phyloP scores from a whole-genome alignment of 2,797 vertebrate species.

The Helicolenus hilgendorfi region DNA sequence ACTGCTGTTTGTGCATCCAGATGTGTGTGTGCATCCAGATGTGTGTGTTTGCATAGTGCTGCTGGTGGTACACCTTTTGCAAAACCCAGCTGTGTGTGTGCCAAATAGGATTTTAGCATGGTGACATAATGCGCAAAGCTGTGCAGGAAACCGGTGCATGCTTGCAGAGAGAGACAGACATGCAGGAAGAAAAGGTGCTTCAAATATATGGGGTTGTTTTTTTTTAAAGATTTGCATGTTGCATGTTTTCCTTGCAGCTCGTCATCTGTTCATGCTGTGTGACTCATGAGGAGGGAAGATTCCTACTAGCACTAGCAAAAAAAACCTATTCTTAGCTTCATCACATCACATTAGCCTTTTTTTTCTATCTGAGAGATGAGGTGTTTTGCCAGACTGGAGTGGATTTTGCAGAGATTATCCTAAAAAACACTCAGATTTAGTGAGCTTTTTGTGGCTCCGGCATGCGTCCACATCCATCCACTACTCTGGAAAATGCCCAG shows the following conservation, averaged over 20 bases:
- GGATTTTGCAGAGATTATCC: constrained; percentile 68
- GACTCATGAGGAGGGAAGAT: constrained; percentile 29
- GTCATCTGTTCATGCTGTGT: constrained; percentile 3
- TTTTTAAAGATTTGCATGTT: background rate
- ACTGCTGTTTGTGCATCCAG: background rate
- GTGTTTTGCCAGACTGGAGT: constrained; percentile 34
- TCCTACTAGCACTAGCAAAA: background rate
- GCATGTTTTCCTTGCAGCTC: constrained; percentile 31
- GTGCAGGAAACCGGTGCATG: constrained; percentile 29
- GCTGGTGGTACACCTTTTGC: too few species aligned
- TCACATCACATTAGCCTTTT: background rate
- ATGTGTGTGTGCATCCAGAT: background rate
- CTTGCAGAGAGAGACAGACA: too few species aligned
- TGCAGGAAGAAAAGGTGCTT: too few species aligned
- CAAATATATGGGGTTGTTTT: too few species aligned
- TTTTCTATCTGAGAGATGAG: background rate
- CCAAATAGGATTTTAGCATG: background rate
- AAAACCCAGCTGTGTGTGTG: background rate
- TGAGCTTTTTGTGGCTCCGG: constrained; percentile 3
- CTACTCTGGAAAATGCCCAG: constrained; percentile 46
- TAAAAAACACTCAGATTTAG: constrained; percentile 64
- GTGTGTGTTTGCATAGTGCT: too few species aligned
- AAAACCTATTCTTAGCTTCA: background rate
- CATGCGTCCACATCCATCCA: constrained; percentile 31
- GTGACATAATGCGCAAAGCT: constrained; percentile 80